Base-by-base conservation (phyloP, 2,113 vertebrate species). In the Monarcha castaneiventris region DNA sequence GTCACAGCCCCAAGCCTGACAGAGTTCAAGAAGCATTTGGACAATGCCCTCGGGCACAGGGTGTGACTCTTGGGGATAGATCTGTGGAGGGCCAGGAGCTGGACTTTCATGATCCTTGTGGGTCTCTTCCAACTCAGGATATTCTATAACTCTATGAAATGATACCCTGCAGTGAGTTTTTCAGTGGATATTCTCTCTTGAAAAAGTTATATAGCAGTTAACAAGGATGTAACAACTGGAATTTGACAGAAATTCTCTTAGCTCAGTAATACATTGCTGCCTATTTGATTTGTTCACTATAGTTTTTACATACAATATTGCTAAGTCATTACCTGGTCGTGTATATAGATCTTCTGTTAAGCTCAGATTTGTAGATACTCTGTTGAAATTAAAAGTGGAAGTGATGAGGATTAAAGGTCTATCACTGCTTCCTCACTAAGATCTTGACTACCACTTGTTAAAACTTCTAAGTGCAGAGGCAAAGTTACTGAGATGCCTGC, bases 21-120 rank as follows among this genome's bases (percentile, higher is more conserved):
- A 27, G 55, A 26, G 63, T 32, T 43, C 21, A 49, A 35, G 54
- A 39, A 61, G 62, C 0, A 0, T 68, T 68, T 54, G 30, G 3
- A 35, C 39, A 68, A 3, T 15, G 12, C 10, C 23, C 8, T 62
- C 2, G 0, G 55, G 5, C 10, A 54, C n/a, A 9, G 1, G 11
- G 7, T 68, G 54, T 55, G 39, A 41, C 25, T 68, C 69, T 15
- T 83, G 41, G 55, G 30, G 17, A 32, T 61, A 21, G 49, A 6
- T 3, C 13, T 68, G 20, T 54, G 20, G n/a, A 61, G 54, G 17
- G 25, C 30, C 20, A 30, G 21, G 20, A 61, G 12, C 4, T 41
- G 26, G 14, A 41, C 19, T 75, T 58, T 4, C 3, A 17, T 75
- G n/a, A 41, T 75, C 11, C 25, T 54, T 54, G 20, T 41, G 29